Evolutionary conservation across 2,888 invertebrate genomes (phyloP), one percentile per base, ranked within the genome.

Genomic region (Bimastos eiseni): DNA sequence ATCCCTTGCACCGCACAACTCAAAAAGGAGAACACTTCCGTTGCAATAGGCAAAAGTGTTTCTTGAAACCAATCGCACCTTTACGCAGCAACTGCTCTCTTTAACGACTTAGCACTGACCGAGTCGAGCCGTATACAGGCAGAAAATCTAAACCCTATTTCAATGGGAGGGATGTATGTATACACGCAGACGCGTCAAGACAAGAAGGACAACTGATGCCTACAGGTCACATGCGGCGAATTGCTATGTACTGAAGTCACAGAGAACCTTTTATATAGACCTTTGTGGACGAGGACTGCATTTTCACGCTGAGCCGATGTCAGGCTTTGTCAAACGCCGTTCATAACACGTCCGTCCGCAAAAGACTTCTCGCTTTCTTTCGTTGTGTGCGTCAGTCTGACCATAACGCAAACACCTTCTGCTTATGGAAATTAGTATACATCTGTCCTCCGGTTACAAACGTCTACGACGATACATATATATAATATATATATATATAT

Each of bases 261-360:
- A 8, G 70, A 4, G 70, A n/a, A 8, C n/a, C 11, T n/a, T 70
- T 70, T 30, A 70, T 70, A 70, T n/a, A 70, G 70, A 70, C 70
- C 70, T 17, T n/a, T 70, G 24, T 44, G 30, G n/a, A 70, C n/a
- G n/a, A n/a, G n/a, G n/a, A 70, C 70, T 70, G n/a, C 8, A 70
- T 70, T 70, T 70, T 70, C 70, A 70, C 70, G 70, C 70, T n/a
- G 70, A 70, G 70, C 70, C 13, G 70, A 70, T 70, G 70, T 70
- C 70, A 70, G n/a, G 0, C 8, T n/a, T n/a, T 70, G 70, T 70
- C 70, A 70, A 30, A n/a, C 8, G n/a, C 70, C 70, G n/a, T 70
- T 70, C 70, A 49, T 49, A 3, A 13, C n/a, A n/a, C 70, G 30
- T 30, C n/a, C 11, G n/a, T 70, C 70, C n/a, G 4, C 70, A 70